These are phyloP conservation scores for Metalampra italica DNA, from an alignment of 2,888 invertebrate genomes.

Conservation along the genomic window DNA sequence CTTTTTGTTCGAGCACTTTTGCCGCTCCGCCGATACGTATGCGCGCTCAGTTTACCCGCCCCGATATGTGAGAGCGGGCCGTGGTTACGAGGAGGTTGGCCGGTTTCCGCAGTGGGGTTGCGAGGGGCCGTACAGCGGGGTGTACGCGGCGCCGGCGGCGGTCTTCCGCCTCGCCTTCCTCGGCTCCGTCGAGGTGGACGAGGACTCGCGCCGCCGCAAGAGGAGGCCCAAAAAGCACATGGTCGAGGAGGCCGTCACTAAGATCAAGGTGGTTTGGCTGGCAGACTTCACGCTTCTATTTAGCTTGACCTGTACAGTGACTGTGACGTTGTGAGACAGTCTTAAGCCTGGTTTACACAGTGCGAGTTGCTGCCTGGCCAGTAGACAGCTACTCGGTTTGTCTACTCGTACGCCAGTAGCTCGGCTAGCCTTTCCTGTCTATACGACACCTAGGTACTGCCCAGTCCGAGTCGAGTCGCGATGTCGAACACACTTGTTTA, in stretches of 20 bases:
- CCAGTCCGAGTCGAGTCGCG: too few relatives aligned
- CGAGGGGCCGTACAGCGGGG: constrained; percentile 70
- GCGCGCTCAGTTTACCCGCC: background rate
- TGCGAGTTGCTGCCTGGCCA: too few relatives aligned
- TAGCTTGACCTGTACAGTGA: too few relatives aligned
- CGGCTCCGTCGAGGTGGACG: constrained; percentile 91
- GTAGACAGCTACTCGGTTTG: constrained; percentile 20
- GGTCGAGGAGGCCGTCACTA: constrained; percentile 92
- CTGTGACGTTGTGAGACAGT: too few relatives aligned
- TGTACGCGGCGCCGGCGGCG: constrained; percentile 81
- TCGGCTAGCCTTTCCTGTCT: constrained; percentile 15
- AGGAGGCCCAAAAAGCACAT: constrained; percentile 91
- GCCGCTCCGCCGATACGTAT: too few relatives aligned
- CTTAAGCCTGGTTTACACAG: too few relatives aligned
- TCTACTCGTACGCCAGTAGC: constrained; percentile 22
- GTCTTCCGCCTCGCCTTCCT: constrained; percentile 90
- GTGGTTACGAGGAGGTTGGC: constrained; percentile 53
- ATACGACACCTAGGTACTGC: too few relatives aligned
- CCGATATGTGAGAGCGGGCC: background rate
- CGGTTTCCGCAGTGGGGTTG: constrained; percentile 65
- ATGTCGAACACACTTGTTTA: too few relatives aligned
- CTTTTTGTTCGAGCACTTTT: too few relatives aligned
- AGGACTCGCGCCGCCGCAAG: constrained; percentile 86
- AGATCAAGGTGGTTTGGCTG: constrained; percentile 86
- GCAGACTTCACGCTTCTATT: constrained; percentile 20